Evolutionary conservation across 1,140 invertebrate species (phyloP).

Genomic region (Drosophila virilis): DNA sequence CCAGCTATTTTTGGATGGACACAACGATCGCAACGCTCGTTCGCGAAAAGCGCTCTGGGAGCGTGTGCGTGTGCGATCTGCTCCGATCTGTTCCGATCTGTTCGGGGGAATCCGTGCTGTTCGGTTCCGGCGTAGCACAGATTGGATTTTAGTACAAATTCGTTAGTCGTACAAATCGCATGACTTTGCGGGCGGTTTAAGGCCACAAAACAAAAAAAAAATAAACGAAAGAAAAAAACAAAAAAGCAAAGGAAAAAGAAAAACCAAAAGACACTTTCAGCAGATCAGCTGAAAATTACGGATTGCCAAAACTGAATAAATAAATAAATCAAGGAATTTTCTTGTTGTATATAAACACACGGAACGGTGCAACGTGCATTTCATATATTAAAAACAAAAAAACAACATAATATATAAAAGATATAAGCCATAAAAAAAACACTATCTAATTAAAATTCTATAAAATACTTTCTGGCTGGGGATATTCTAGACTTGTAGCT

Average conservation of each 20-base stretch:
- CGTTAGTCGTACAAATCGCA: conserved; percentile 73
- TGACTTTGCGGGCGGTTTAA: conserved; percentile 42
- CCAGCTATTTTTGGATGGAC: conserved; percentile 67
- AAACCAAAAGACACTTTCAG: conserved; percentile 50
- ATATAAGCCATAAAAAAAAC: conserved; percentile 4
- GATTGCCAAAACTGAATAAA: conserved; percentile 64
- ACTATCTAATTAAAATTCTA: conserved; percentile 40
- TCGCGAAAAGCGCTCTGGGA: conserved; percentile 51
- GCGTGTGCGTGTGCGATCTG: no score
- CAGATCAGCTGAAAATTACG: conserved; percentile 51
- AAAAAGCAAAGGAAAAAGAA: neutral
- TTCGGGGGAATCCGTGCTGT: conserved; percentile 6
- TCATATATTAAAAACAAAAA: conserved; percentile 23
- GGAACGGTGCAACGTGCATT: conserved; percentile 64
- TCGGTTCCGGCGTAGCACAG: conserved; percentile 53
- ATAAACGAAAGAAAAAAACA: conserved; percentile 4
- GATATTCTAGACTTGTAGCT: conserved; percentile 22
- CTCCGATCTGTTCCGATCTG: conserved; percentile 4
- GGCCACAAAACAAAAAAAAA: conserved; percentile 19
- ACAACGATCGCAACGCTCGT: conserved; percentile 23
- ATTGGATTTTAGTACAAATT: conserved; percentile 72
- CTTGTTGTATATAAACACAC: conserved; percentile 36
- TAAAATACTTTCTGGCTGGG: conserved; percentile 3
- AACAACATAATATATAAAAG: conserved; percentile 2
- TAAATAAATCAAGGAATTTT: conserved; percentile 42